Conservation (phyloP, 2,888 invertebrate species). For the Drosophila vallismaia region DNA sequence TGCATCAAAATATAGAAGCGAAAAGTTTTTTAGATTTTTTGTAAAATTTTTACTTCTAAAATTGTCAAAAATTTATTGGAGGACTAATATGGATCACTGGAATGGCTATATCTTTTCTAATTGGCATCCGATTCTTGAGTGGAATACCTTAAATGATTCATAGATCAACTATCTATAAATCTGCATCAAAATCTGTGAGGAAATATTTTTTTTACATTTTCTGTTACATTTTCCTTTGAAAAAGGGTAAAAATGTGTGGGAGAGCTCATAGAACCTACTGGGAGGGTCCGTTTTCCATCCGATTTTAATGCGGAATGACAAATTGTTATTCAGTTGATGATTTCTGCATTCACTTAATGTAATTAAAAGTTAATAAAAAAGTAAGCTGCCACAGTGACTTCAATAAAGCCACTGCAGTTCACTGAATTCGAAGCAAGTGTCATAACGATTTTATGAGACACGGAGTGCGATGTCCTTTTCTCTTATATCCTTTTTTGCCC, state of each 20-base stretch:
- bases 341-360: background rate
- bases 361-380: slow-evolving; percentile 1
- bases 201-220: too few relatives aligned
- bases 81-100: too few relatives aligned
- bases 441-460: background rate
- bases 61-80: too few relatives aligned
- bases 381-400: background rate
- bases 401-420: slow-evolving; percentile 1
- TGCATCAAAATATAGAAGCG: too few relatives aligned
- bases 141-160: too few relatives aligned
- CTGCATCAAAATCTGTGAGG: too few relatives aligned
- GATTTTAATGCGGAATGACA: background rate
- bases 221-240: background rate
- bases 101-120: too few relatives aligned
- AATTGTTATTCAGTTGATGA: background rate
- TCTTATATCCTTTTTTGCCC: background rate
- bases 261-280: background rate
- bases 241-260: background rate
- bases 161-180: too few relatives aligned
- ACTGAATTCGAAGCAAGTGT: slow-evolving; percentile 1
- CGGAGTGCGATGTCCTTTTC: background rate
- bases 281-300: too few relatives aligned
- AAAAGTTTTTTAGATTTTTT: too few relatives aligned
- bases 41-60: too few relatives aligned
- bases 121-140: too few relatives aligned